These are phyloP conservation scores for Neogale vison DNA, from an alignment of 2,113 vertebrate genomes.

Conservation along the genomic window DNA sequence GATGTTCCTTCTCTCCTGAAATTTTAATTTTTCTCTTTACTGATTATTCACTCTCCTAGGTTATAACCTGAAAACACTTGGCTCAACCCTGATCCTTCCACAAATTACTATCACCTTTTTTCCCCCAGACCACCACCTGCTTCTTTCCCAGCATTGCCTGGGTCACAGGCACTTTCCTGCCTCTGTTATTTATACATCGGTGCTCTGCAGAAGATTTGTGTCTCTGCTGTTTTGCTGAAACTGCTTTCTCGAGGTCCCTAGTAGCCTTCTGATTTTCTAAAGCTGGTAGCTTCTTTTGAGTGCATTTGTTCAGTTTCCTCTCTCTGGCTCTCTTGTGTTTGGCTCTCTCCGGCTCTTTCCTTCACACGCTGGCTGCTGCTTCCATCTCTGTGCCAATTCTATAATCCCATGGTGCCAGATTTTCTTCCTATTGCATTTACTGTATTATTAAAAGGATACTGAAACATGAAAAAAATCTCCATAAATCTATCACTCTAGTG, in stretches of 20 bases:
- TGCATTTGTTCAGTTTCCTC: not conserved
- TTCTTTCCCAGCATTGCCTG: not conserved
- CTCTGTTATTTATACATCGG: not conserved
- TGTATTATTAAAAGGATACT: constrained; percentile 13
- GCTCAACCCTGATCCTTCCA: not conserved
- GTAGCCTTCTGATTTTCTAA: not conserved
- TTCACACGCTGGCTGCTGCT: not conserved
- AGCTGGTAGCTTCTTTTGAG: not conserved
- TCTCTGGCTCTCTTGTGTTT: not conserved
- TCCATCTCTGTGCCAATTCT: not conserved
- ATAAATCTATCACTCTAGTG: not conserved
- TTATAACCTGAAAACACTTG: not conserved
- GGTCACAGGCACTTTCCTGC: not conserved
- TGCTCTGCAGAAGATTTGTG: not conserved
- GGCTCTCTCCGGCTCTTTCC: not conserved
- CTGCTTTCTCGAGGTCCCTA: not conserved
- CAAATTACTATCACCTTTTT: not conserved
- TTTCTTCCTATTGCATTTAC: not conserved
- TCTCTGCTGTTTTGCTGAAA: not conserved
- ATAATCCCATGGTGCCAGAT: not conserved
- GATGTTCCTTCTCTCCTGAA: not conserved
- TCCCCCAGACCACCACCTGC: not conserved
- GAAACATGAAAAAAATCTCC: not conserved
- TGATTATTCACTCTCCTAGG: not conserved
- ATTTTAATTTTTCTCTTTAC: not conserved